Conservation (phyloP, 2,797 vertebrate species). For the Acrossocheilus fasciatus region DNA sequence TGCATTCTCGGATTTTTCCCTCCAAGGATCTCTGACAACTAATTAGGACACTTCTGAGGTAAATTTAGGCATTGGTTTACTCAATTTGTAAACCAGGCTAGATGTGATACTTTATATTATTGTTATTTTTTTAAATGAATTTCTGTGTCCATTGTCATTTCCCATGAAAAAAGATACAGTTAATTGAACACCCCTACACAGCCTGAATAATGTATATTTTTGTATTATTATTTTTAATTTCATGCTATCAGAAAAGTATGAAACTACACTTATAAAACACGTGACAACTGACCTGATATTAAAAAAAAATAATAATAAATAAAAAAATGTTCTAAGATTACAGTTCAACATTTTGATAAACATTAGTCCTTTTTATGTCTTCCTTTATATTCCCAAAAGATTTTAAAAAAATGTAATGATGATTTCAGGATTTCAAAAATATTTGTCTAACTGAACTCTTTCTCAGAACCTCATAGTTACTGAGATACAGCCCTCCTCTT, state of each 20-base stretch:
- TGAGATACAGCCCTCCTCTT: background rate
- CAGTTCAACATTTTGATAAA: background rate
- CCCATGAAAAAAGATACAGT: background rate
- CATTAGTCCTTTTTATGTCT: background rate
- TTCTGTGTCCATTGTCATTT: background rate
- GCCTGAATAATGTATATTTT: background rate
- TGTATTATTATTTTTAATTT: background rate
- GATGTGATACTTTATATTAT: background rate
- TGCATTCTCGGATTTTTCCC: background rate
- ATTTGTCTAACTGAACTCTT: background rate
- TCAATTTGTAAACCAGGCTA: background rate
- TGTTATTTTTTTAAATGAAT: background rate
- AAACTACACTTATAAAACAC: background rate
- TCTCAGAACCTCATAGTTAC: background rate
- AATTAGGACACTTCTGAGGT: conserved; percentile 17
- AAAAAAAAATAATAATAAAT: background rate
- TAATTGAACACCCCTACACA: background rate
- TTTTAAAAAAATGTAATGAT: background rate
- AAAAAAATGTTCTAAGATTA: background rate
- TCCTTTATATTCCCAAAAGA: background rate
- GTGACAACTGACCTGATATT: background rate
- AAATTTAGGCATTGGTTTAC: background rate
- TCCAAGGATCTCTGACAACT: background rate
- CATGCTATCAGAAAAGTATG: background rate
- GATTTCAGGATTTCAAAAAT: background rate